Percentiles rank a stretch among this genome's conserved stretches.
Evolutionary conservation across 2,113 vertebrate genomes (phyloP).

Genomic region (Prunella fulvescens): DNA sequence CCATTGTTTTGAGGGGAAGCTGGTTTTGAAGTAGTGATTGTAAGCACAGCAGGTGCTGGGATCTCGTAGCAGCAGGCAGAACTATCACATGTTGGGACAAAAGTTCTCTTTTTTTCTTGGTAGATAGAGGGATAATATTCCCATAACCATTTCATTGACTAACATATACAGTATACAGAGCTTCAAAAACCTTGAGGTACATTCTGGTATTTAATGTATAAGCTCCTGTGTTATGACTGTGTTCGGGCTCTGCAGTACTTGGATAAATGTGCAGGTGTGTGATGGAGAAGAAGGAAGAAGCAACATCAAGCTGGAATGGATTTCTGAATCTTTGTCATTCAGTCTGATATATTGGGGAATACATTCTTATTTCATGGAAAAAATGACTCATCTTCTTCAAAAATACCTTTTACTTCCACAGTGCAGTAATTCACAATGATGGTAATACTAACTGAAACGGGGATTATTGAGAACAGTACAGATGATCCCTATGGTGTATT

Average conservation of each 20-base stretch:
- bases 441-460: not conserved
- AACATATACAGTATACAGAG: not conserved
- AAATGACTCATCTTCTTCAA: not conserved
- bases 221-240: not conserved
- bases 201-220: not conserved
- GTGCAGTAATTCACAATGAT: not conserved
- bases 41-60: conserved; percentile 38
- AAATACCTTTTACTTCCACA: not conserved
- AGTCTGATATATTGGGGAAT: not conserved
- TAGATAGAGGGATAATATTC: not conserved
- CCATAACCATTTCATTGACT: not conserved
- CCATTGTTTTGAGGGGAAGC: conserved; percentile 44
- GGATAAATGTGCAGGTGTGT: not conserved
- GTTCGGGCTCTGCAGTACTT: not conserved
- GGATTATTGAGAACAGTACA: not conserved
- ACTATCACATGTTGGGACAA: not conserved
- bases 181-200: not conserved
- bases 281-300: not conserved
- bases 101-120: not conserved
- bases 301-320: not conserved
- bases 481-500: not conserved
- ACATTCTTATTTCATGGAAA: not conserved
- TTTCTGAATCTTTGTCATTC: not conserved
- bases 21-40: conserved; percentile 16
- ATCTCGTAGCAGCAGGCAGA: not conserved